Evolutionary conservation across 2,888 invertebrate genomes (phyloP).

Genomic region (Nasonovia ribisnigri): DNA sequence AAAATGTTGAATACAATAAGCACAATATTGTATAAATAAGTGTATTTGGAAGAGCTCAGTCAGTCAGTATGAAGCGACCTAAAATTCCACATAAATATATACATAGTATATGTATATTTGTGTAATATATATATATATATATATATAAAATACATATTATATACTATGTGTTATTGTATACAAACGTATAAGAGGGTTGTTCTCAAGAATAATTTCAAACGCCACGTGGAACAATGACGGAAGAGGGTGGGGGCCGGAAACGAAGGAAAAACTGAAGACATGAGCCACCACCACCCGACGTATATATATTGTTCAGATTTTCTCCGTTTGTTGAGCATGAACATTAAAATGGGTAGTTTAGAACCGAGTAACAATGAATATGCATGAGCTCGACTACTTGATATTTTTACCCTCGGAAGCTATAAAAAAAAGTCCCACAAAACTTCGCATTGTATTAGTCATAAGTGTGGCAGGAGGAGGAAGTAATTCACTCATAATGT

Average conservation of each 20-base stretch:
- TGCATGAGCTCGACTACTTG: constrained; percentile 59
- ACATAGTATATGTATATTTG: not conserved
- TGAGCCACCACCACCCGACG: constrained; percentile 22
- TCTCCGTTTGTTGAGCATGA: constrained; percentile 54
- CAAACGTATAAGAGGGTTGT: constrained; percentile 31
- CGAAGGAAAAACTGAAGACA: constrained; percentile 59
- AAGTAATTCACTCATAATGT: constrained; percentile 17
- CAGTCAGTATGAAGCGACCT: not conserved
- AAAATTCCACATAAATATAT: not conserved
- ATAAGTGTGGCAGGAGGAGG: not conserved
- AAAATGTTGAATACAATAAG: not conserved
- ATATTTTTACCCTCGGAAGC: constrained; percentile 59
- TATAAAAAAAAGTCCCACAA: constrained; percentile 48
- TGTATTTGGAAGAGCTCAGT: not conserved
- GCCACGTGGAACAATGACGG: constrained; percentile 38
- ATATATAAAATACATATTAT: not conserved
- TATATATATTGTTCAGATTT: constrained; percentile 45
- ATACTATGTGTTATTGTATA: constrained; percentile 38
- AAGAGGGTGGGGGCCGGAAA: constrained; percentile 32
- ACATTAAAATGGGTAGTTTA: constrained; percentile 59
- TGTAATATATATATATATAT: not conserved
- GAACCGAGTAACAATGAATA: constrained; percentile 58
- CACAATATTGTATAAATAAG: not conserved
- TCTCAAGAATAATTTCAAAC: constrained; percentile 54
- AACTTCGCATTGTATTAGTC: constrained; percentile 49